A percentile compares a stretch with the other conserved stretches of the same genome.
Evolutionary conservation across 2,113 vertebrate species (phyloP).

Genomic region (Phyllostomus hastatus): DNA sequence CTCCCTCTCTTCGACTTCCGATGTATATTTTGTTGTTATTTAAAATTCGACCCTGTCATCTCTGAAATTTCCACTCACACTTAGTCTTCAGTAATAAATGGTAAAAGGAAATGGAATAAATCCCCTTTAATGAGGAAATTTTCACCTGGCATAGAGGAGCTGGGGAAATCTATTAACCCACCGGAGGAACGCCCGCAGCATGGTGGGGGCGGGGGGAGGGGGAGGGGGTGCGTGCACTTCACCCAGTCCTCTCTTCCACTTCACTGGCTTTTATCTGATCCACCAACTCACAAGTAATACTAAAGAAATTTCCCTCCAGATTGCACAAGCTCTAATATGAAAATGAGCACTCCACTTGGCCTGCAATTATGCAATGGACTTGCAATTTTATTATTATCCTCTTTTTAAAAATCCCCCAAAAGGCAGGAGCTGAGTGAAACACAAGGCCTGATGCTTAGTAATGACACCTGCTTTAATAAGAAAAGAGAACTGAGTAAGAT

Average conservation of each 20-base stretch:
- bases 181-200: constrained; percentile 61
- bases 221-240: neutral
- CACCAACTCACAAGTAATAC: constrained; percentile 57
- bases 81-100: constrained; percentile 76
- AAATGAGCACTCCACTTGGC: constrained; percentile 48
- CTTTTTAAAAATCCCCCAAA: neutral
- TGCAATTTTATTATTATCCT: constrained; percentile 42
- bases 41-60: constrained; percentile 76
- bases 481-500: neutral
- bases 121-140: constrained; percentile 82
- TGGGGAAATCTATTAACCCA: constrained; percentile 77
- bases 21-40: constrained; percentile 67
- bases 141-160: constrained; percentile 78
- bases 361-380: constrained; percentile 45
- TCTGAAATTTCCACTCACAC: constrained; percentile 70
- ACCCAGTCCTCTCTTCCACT: constrained; percentile 68
- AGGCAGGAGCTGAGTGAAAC: constrained; percentile 22
- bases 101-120: constrained; percentile 82
- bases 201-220: constrained; percentile 35
- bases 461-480: constrained; percentile 45
- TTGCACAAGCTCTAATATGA: constrained; percentile 42
- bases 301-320: constrained; percentile 67
- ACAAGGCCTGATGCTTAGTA: neutral
- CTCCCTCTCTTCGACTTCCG: constrained; percentile 13
- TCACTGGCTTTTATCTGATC: constrained; percentile 75